phyloP scores from a whole-genome alignment of 1,140 invertebrate genomes.

The Chlorops oryzae region DNA sequence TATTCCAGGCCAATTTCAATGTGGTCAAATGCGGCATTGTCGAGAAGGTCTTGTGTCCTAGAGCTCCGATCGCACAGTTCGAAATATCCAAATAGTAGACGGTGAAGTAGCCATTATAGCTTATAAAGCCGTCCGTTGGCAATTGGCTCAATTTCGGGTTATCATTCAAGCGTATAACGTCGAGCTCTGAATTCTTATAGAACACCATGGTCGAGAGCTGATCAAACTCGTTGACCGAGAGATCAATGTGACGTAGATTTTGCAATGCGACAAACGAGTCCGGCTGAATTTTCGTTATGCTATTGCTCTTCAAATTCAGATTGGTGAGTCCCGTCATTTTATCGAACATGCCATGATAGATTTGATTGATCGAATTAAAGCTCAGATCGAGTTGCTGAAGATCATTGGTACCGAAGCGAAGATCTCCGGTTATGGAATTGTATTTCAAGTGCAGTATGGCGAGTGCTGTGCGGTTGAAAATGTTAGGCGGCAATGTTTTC shows the following conservation, averaged over 20 bases:
- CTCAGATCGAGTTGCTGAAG: slow-evolving; percentile 59
- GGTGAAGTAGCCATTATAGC: slow-evolving; percentile 54
- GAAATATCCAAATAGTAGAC: slow-evolving; percentile 63
- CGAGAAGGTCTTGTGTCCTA: slow-evolving; percentile 58
- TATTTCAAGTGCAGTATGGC: slow-evolving; percentile 57
- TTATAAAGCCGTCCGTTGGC: slow-evolving; percentile 54
- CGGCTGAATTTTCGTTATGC: slow-evolving; percentile 58
- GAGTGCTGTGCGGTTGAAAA: slow-evolving; percentile 57
- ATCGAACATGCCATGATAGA: slow-evolving; percentile 59
- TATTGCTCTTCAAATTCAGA: slow-evolving; percentile 58
- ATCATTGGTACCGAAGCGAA: slow-evolving; percentile 51
- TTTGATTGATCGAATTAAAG: slow-evolving; percentile 56
- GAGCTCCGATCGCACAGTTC: slow-evolving; percentile 58
- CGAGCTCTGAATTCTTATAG: slow-evolving; percentile 59
- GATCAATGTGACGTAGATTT: slow-evolving; percentile 59
- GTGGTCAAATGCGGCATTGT: slow-evolving; percentile 60
- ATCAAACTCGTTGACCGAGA: slow-evolving; percentile 61
- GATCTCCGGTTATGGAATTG: slow-evolving; percentile 52
- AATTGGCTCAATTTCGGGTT: slow-evolving; percentile 58
- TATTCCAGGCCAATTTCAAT: slow-evolving; percentile 60
- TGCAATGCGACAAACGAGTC: slow-evolving; percentile 59
- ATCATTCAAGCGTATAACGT: slow-evolving; percentile 60
- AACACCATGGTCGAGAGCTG: slow-evolving; percentile 60
- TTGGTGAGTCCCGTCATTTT: slow-evolving; percentile 57
- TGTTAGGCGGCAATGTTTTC: slow-evolving; percentile 51